Evolutionary conservation across 2,113 vertebrate species (phyloP).

Genomic region (Tichodroma muraria): DNA sequence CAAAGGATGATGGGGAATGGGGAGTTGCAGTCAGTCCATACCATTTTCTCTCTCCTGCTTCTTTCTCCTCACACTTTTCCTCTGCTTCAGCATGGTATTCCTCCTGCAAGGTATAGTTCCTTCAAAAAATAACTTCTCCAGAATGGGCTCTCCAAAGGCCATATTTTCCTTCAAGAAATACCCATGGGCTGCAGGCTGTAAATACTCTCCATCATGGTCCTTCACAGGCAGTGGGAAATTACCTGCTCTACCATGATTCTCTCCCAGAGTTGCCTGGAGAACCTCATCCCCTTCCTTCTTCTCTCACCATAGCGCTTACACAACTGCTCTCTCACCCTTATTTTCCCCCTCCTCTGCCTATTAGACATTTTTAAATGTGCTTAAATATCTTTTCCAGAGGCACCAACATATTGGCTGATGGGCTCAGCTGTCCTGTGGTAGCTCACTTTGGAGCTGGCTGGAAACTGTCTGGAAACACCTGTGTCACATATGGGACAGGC

Average conservation of each 20-base stretch:
- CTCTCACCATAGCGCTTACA: background rate
- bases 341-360: background rate
- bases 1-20: background rate
- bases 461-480: background rate
- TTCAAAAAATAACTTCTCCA: background rate
- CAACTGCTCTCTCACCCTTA: background rate
- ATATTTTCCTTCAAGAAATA: background rate
- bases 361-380: background rate
- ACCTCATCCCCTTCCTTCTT: background rate
- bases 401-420: too few species aligned
- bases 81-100: background rate
- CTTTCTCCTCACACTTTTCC: background rate
- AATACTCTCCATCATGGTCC: background rate
- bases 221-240: background rate
- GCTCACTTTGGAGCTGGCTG: background rate
- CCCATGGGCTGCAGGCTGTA: background rate
- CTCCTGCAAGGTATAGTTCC: background rate
- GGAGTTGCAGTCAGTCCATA: background rate
- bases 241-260: background rate
- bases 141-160: background rate
- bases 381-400: background rate
- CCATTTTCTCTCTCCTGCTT: background rate
- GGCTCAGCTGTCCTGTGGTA: background rate
- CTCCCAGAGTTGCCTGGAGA: fast-evolving
- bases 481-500: background rate